Evolutionary conservation across 2,888 invertebrate genomes (phyloP).

Genomic region (Molorchus minor): DNA sequence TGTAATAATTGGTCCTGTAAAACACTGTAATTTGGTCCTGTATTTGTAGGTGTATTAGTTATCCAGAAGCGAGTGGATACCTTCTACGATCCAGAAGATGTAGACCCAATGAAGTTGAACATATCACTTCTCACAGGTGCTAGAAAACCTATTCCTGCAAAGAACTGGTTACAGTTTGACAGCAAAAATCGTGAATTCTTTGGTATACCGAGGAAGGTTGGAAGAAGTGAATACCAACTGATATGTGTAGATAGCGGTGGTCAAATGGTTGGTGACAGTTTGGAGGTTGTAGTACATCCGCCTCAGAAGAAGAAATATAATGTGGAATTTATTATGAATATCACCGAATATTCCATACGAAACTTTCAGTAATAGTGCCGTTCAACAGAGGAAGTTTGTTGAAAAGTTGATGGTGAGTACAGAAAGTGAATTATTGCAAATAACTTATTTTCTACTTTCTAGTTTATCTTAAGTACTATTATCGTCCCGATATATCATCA

Average conservation of each 20-base stretch:
- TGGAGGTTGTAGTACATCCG: conserved; percentile 77
- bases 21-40: no score
- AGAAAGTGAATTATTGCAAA: no score
- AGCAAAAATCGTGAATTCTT: conserved; percentile 87
- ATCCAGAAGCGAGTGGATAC: no score
- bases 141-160: conserved; percentile 70
- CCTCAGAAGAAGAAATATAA: conserved; percentile 73
- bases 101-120: conserved; percentile 75
- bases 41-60: no score
- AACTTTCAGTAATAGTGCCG: conserved; percentile 74
- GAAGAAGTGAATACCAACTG: conserved; percentile 80
- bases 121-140: conserved; percentile 79
- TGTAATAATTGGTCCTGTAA: no score
- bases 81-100: conserved; percentile 90
- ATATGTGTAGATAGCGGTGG: conserved; percentile 79
- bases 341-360: conserved; percentile 71
- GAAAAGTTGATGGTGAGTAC: conserved; percentile 71
- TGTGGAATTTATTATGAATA: conserved; percentile 82
- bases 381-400: conserved; percentile 80
- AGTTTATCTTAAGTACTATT: no score
- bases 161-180: conserved; percentile 91
- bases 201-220: conserved; percentile 79
- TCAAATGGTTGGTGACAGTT: conserved; percentile 79
- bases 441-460: no score
- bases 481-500: no score